Evolutionary conservation across 2,888 invertebrate species (phyloP).

Genomic region (Tiphia femorata): DNA sequence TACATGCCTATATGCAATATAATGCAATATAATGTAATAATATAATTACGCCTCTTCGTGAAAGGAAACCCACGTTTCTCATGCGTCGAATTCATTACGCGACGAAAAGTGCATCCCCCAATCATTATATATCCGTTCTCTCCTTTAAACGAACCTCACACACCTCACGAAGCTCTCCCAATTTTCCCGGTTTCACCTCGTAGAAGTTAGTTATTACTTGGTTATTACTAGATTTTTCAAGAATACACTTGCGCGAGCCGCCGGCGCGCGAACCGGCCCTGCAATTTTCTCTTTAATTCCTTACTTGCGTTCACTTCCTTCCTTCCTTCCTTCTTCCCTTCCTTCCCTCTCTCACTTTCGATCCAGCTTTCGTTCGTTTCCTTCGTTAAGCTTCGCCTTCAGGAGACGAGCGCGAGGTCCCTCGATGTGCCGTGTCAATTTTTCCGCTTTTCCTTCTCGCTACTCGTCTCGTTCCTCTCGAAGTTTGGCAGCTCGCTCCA

Average conservation of each 20-base stretch:
- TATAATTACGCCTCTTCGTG: slow-evolving; percentile 44
- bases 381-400: neutral
- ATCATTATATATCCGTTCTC: slow-evolving; percentile 6
- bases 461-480: neutral
- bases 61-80: slow-evolving; percentile 50
- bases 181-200: neutral
- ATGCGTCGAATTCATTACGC: slow-evolving; percentile 40
- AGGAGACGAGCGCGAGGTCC: neutral
- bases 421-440: too few relatives aligned
- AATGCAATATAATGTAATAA: slow-evolving; percentile 55
- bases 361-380: neutral
- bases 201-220: slow-evolving; percentile 51
- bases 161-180: slow-evolving; percentile 4
- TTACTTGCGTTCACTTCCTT: slow-evolving; percentile 18
- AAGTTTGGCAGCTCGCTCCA: slow-evolving; percentile 12
- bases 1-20: slow-evolving; percentile 41
- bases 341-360: slow-evolving; percentile 5
- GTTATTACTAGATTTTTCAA: slow-evolving; percentile 61
- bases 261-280: slow-evolving; percentile 33
- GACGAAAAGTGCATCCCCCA: slow-evolving; percentile 40
- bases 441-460: slow-evolving; percentile 8
- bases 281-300: slow-evolving; percentile 15
- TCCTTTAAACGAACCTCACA: slow-evolving; percentile 19
- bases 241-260: slow-evolving; percentile 54
- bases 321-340: slow-evolving; percentile 5